Conservation (phyloP, 2,113 vertebrate genomes). For the Eudyptes chrysolophus region DNA sequence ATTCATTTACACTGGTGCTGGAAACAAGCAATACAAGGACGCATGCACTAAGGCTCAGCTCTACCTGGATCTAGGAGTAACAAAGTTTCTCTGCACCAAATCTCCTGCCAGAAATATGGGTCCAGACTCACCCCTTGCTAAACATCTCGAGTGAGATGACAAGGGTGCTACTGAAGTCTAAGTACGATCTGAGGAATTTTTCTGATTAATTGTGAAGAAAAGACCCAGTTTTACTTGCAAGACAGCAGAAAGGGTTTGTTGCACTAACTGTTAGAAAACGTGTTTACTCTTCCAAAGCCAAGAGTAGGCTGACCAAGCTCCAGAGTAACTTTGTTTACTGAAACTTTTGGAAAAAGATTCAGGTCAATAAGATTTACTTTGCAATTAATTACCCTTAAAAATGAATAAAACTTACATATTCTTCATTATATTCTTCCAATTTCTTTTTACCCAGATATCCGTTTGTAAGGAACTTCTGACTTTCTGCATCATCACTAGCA, state of each 20-base stretch:
- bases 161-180: neutral
- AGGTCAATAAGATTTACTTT: neutral
- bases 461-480: conserved; percentile 91
- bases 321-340: conserved; percentile 12
- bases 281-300: conserved; percentile 50
- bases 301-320: conserved; percentile 46
- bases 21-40: neutral
- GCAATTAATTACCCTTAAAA: neutral
- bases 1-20: neutral
- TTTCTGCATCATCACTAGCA: conserved; percentile 85
- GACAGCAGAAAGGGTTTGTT: neutral
- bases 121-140: neutral
- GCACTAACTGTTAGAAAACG: neutral
- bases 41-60: rapidly evolving
- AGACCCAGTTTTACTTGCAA: neutral
- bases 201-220: neutral
- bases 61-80: neutral
- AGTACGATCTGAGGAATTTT: neutral
- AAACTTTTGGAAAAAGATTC: neutral
- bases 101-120: neutral
- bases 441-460: conserved; percentile 89
- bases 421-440: conserved; percentile 87
- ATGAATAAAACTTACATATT: conserved; percentile 85
- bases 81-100: neutral
- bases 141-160: neutral